Evolutionary conservation across 2,888 invertebrate species (phyloP).

Genomic region (Pteria penguin): DNA sequence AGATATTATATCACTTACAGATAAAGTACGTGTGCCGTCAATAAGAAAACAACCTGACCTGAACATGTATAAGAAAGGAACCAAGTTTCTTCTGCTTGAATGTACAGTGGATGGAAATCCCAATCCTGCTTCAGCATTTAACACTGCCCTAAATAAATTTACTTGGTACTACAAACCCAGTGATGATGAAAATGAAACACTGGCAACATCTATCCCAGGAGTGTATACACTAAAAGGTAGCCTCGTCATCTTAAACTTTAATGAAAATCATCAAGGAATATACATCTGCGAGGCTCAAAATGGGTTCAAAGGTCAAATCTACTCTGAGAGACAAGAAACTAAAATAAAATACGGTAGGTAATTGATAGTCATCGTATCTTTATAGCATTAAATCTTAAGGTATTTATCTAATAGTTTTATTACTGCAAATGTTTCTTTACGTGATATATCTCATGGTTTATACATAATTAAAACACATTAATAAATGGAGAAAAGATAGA

Average conservation of each 20-base stretch:
- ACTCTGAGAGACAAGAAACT: neutral
- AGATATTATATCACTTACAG: no score
- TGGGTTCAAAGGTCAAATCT: slow-evolving; percentile 23
- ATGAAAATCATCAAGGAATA: slow-evolving; percentile 9
- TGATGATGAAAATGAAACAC: neutral
- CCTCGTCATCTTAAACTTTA: neutral
- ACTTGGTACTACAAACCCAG: neutral
- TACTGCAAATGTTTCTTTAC: no score
- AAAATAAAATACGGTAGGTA: slow-evolving; percentile 27
- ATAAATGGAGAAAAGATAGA: no score
- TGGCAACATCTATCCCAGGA: neutral
- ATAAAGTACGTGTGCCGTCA: slow-evolving; percentile 14
- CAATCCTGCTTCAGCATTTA: neutral
- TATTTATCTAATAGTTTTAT: no score
- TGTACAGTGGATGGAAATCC: slow-evolving; percentile 35
- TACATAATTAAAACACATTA: no score
- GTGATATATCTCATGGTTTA: no score
- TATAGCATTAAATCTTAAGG: no score
- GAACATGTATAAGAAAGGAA: slow-evolving; percentile 1
- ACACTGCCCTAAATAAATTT: slow-evolving; percentile 3
- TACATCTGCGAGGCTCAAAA: slow-evolving; percentile 33
- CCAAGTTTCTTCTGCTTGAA: neutral
- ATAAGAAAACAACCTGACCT: neutral
- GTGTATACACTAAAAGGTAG: neutral
- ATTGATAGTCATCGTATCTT: no score